These are phyloP conservation scores for Chiroxiphia lanceolata DNA, from an alignment of 2,797 vertebrate species.

Conservation along the genomic window DNA sequence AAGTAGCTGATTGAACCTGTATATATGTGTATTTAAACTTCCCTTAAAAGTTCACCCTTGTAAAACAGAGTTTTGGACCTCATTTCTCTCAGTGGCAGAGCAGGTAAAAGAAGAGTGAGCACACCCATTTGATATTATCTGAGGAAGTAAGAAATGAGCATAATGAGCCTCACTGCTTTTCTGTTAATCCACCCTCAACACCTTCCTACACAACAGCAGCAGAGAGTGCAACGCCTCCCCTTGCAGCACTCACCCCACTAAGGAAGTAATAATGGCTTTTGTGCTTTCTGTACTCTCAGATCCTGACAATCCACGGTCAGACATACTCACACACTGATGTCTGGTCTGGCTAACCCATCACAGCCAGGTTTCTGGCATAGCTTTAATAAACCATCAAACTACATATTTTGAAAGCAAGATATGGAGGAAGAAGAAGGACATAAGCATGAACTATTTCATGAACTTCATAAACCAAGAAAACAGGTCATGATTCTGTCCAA, in stretches of 20 bases:
- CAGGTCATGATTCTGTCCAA: background rate
- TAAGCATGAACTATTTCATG: background rate
- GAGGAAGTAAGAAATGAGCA: background rate
- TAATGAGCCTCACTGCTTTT: background rate
- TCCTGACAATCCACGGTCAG: background rate
- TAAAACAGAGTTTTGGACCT: background rate
- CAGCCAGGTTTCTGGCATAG: constrained; percentile 23
- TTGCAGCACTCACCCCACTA: background rate
- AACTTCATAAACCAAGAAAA: constrained; percentile 24
- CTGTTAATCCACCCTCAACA: background rate
- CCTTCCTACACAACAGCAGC: background rate
- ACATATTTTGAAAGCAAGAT: background rate
- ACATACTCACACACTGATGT: accelerated
- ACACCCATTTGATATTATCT: background rate
- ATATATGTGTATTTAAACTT: background rate
- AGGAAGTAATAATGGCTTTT: background rate
- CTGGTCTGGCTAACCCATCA: background rate
- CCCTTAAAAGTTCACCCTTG: background rate
- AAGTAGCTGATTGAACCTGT: background rate
- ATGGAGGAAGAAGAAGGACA: background rate
- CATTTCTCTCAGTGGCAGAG: background rate
- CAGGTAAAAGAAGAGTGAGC: background rate
- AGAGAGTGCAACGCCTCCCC: background rate
- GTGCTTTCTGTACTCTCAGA: background rate
- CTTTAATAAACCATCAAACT: constrained; percentile 12